phyloP scores from a whole-genome alignment of 2,888 invertebrate species.

The Orchestes rusci region DNA sequence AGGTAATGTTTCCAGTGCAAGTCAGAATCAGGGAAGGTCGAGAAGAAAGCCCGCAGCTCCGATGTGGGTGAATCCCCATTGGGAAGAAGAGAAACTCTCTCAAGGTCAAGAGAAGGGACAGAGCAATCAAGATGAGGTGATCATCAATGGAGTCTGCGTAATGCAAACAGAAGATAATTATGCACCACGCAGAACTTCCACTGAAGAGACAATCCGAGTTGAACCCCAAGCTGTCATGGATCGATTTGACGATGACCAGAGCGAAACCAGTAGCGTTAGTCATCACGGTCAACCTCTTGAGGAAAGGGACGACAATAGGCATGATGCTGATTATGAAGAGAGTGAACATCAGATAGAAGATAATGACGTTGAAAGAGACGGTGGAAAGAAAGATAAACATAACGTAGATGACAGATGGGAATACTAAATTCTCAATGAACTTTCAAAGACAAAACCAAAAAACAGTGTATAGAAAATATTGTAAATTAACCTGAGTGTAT shows the following conservation, averaged over 20 bases:
- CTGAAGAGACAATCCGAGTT: slow-evolving; percentile 67
- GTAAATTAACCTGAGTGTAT: no score
- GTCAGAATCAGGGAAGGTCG: slow-evolving; percentile 46
- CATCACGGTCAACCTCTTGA: slow-evolving; percentile 33
- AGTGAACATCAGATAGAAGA: slow-evolving; percentile 32
- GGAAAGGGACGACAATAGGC: slow-evolving; percentile 18
- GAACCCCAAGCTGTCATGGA: slow-evolving; percentile 70
- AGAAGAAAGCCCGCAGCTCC: slow-evolving; percentile 92
- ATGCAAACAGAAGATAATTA: slow-evolving; percentile 81
- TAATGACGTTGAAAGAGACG: slow-evolving; percentile 28
- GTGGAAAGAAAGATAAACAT: slow-evolving; percentile 51
- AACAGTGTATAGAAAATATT: no score
- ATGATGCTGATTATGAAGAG: slow-evolving; percentile 15
- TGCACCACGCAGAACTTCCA: slow-evolving; percentile 46
- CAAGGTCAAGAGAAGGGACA: slow-evolving; percentile 52
- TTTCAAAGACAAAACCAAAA: no score
- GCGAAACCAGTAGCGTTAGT: slow-evolving; percentile 45
- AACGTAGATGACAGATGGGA: slow-evolving; percentile 59
- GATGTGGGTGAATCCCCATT: slow-evolving; percentile 95
- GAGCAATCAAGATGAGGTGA: slow-evolving; percentile 67
- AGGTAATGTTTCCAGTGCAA: slow-evolving; percentile 41
- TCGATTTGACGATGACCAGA: slow-evolving; percentile 50
- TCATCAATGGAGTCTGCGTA: slow-evolving; percentile 87
- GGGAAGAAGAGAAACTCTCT: slow-evolving; percentile 58
- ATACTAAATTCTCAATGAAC: slow-evolving; percentile 45